Evolutionary conservation across 2,113 vertebrate genomes (phyloP).

Genomic region (Hiodon alosoides): DNA sequence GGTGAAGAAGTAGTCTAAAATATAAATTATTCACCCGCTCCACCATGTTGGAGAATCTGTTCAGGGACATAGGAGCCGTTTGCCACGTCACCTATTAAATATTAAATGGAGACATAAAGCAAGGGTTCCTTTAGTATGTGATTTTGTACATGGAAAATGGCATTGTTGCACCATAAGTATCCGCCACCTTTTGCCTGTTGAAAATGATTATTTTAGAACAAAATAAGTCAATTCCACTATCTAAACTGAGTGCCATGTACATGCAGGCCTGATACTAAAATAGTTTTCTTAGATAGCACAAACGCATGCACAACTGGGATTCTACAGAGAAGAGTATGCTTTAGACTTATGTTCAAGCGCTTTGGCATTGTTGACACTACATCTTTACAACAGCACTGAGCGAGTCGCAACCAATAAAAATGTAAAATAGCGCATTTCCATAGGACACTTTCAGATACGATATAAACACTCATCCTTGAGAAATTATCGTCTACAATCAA

Average conservation of each 20-base stretch:
- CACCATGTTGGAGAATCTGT: too few relatives aligned
- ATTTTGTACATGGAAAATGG: too few relatives aligned
- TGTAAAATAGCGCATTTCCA: slow-evolving; percentile 3
- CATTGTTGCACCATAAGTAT: too few relatives aligned
- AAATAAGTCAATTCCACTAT: background rate
- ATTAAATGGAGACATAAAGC: too few relatives aligned
- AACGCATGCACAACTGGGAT: background rate
- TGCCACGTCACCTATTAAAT: too few relatives aligned
- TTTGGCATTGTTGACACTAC: background rate
- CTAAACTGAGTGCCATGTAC: background rate
- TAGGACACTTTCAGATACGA: background rate
- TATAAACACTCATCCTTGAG: background rate
- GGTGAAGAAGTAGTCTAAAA: too few relatives aligned
- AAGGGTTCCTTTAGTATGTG: too few relatives aligned
- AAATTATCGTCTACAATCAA: background rate
- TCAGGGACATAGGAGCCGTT: too few relatives aligned
- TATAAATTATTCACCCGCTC: too few relatives aligned
- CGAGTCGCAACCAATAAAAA: slow-evolving; percentile 9
- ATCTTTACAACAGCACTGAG: background rate
- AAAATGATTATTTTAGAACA: background rate
- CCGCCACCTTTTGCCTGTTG: background rate
- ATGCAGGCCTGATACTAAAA: background rate
- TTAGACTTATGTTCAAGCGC: background rate
- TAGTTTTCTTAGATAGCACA: background rate
- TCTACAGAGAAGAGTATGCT: background rate